These are phyloP conservation scores for Hydropotes inermis DNA, from an alignment of 2,113 vertebrate species.

Conservation along the genomic window DNA sequence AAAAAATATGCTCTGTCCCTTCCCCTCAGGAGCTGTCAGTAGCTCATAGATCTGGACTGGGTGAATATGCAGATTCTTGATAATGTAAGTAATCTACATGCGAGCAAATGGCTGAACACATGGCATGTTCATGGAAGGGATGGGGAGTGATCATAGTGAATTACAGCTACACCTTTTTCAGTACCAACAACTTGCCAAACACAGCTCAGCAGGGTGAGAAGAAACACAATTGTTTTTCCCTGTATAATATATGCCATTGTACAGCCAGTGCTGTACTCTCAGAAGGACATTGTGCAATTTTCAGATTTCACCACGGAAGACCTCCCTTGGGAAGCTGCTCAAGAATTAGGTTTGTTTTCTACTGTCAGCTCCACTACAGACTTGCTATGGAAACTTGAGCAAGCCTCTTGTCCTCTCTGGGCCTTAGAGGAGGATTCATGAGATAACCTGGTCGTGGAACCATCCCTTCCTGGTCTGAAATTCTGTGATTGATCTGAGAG, in stretches of 20 bases:
- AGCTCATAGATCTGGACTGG: not conserved
- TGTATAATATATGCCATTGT: constrained; percentile 61
- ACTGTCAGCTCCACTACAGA: not conserved
- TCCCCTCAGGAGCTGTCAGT: not conserved
- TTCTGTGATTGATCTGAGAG: not conserved
- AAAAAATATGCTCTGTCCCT: not conserved
- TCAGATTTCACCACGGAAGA: constrained; percentile 14
- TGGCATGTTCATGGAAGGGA: not conserved
- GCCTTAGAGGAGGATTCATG: not conserved
- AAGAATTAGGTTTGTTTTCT: constrained; percentile 14
- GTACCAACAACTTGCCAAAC: constrained; percentile 38
- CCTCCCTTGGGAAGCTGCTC: constrained; percentile 11
- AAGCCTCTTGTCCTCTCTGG: not conserved
- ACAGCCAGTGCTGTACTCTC: constrained; percentile 57
- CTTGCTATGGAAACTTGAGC: not conserved
- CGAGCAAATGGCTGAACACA: constrained; percentile 61
- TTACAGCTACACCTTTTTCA: constrained; percentile 54
- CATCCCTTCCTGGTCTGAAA: not conserved
- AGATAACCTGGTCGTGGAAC: not conserved
- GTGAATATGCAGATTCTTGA: constrained; percentile 11
- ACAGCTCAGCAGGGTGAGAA: constrained; percentile 17
- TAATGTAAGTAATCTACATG: constrained; percentile 29
- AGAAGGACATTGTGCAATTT: constrained; percentile 36
- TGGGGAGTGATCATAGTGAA: not conserved
- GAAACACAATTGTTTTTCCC: constrained; percentile 39